These are phyloP conservation scores for Candoia aspera DNA, from an alignment of 2,113 vertebrate species.

Conservation along the genomic window DNA sequence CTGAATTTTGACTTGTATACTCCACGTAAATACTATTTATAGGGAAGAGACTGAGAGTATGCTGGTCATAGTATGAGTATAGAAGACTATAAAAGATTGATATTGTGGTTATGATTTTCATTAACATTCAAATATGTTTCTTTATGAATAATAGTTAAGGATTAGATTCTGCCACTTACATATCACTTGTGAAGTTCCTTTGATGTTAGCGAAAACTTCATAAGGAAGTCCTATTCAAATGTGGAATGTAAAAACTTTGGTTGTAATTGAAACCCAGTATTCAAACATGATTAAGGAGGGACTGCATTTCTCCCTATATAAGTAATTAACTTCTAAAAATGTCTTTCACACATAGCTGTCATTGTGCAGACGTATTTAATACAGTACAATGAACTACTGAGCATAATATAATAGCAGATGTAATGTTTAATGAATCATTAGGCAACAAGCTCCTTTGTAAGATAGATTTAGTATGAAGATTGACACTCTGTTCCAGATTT, in stretches of 20 bases:
- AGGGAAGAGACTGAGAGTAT: neutral
- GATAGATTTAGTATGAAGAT: neutral
- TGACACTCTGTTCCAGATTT: neutral
- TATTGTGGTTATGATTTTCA: neutral
- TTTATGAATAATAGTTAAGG: neutral
- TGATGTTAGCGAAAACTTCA: neutral
- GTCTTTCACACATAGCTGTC: slow-evolving; percentile 16
- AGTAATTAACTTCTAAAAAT: neutral
- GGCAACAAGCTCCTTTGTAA: slow-evolving; percentile 4
- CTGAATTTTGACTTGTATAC: too few relatives aligned
- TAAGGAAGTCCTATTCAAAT: neutral
- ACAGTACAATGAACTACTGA: neutral
- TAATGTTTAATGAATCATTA: slow-evolving; percentile 18
- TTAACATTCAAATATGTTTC: neutral
- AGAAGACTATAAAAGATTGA: neutral
- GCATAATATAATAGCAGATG: slow-evolving; percentile 7
- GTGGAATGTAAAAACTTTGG: neutral
- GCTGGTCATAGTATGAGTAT: neutral
- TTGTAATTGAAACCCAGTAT: too few relatives aligned
- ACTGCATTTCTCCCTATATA: slow-evolving; percentile 13
- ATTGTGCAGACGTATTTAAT: neutral
- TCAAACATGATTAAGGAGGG: neutral
- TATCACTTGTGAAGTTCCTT: too few relatives aligned
- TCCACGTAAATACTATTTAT: neutral
- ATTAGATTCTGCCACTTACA: neutral